Percentiles rank a stretch among this genome's conserved stretches.
Conservation (phyloP, 2,797 vertebrate species). For the Tiaroga cobitis region DNA sequence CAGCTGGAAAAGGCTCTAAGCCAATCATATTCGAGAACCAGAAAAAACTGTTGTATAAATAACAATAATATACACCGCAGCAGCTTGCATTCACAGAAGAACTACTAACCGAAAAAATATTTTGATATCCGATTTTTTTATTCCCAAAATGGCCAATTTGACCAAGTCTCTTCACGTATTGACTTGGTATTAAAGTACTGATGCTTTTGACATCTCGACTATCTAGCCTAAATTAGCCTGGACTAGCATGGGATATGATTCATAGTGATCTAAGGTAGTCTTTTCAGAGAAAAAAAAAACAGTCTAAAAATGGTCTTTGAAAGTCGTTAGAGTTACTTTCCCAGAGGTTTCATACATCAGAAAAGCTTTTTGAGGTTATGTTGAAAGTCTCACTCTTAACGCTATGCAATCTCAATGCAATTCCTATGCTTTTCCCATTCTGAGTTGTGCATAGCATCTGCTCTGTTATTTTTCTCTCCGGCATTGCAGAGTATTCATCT, state of each 20-base stretch:
- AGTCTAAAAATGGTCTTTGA: constrained; percentile 1
- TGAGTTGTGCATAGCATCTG: constrained; percentile 16
- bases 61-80: no score
- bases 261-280: background rate
- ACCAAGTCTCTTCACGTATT: background rate
- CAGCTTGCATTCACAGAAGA: no score
- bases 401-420: constrained; percentile 17
- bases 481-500: constrained; percentile 61
- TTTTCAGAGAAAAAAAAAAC: background rate
- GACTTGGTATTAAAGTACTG: background rate
- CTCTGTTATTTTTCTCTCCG: constrained; percentile 2
- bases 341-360: background rate
- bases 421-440: constrained; percentile 19
- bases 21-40: no score
- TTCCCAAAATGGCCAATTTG: background rate
- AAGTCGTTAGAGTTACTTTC: background rate
- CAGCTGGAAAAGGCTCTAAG: no score
- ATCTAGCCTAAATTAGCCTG: background rate
- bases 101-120: no score
- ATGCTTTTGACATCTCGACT: background rate
- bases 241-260: background rate
- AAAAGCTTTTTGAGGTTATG: background rate
- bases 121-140: no score
- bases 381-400: background rate
- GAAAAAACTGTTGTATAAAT: no score